Evolutionary conservation across 2,888 invertebrate species (phyloP).

Genomic region (Dasypogon diadema): DNA sequence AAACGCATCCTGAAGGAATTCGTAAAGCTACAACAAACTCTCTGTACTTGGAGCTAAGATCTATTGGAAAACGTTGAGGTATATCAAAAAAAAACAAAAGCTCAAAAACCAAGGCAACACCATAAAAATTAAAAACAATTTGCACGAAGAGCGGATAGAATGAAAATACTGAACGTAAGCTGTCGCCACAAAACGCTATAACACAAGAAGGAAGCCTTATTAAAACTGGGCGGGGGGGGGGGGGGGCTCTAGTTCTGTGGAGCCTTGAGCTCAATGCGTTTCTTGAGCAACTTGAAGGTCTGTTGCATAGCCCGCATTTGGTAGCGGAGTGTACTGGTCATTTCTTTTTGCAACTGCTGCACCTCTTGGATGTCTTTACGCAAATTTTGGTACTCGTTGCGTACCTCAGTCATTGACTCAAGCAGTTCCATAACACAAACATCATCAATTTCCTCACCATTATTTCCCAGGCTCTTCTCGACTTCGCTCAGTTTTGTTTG

Average conservation of each 20-base stretch:
- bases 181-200: background rate
- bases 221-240: background rate
- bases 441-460: slow-evolving; percentile 69
- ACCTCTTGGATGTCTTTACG: slow-evolving; percentile 83
- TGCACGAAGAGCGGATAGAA: slow-evolving; percentile 34
- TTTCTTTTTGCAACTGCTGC: slow-evolving; percentile 82
- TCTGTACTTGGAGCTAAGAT: slow-evolving; percentile 20
- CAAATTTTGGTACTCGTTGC: slow-evolving; percentile 83
- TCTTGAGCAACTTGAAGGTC: slow-evolving; percentile 79
- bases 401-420: slow-evolving; percentile 82
- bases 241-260: slow-evolving; percentile 60
- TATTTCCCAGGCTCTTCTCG: slow-evolving; percentile 70
- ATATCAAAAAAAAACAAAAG: slow-evolving; percentile 6
- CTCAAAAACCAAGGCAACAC: slow-evolving; percentile 38
- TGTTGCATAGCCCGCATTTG: slow-evolving; percentile 78
- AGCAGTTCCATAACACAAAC: slow-evolving; percentile 80
- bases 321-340: slow-evolving; percentile 79
- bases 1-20: slow-evolving; percentile 16
- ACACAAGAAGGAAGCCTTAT: slow-evolving; percentile 23
- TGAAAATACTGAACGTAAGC: slow-evolving; percentile 21
- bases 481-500: slow-evolving; percentile 81
- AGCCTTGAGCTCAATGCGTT: slow-evolving; percentile 74
- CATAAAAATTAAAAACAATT: slow-evolving; percentile 18
- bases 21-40: slow-evolving; percentile 21
- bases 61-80: slow-evolving; percentile 20